Evolutionary conservation across 2,797 vertebrate genomes (phyloP).

Genomic region (Dipus sagitta): DNA sequence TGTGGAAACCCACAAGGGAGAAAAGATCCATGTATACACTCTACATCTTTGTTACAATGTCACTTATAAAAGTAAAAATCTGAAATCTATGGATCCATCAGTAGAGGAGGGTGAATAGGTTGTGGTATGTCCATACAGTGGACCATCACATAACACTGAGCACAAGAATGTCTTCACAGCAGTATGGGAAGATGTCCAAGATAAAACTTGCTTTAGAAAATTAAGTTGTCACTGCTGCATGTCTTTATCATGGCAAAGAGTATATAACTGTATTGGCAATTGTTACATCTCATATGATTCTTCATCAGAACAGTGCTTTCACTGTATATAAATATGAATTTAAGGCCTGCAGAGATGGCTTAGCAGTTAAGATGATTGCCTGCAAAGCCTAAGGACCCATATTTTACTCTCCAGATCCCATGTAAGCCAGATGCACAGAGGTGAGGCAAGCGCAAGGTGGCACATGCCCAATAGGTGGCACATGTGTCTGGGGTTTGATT

Average conservation of each 20-base stretch:
- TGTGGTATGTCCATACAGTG: no score
- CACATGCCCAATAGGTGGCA: no score
- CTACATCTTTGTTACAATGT: background rate
- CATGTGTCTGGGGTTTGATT: no score
- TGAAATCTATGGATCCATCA: background rate
- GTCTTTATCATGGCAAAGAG: background rate
- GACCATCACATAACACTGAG: background rate
- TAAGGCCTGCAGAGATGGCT: no score
- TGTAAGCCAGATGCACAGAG: no score
- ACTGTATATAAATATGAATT: background rate
- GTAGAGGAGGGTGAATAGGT: background rate
- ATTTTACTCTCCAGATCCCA: no score
- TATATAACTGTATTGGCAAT: background rate
- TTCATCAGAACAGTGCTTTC: conserved; percentile 33
- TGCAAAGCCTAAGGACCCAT: no score
- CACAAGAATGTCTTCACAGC: background rate
- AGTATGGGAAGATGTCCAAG: background rate
- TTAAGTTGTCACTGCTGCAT: background rate
- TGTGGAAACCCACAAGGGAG: background rate
- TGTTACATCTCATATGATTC: background rate
- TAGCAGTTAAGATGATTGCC: no score
- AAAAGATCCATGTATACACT: background rate
- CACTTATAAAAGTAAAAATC: background rate
- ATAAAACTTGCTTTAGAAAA: background rate
- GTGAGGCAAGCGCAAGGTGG: no score